A percentile compares a stretch with the other conserved stretches of the same genome.
These are phyloP conservation scores for Nematostella vectensis DNA, from an alignment of 92 coral and sea anemone genomes.

Conservation along the genomic window DNA sequence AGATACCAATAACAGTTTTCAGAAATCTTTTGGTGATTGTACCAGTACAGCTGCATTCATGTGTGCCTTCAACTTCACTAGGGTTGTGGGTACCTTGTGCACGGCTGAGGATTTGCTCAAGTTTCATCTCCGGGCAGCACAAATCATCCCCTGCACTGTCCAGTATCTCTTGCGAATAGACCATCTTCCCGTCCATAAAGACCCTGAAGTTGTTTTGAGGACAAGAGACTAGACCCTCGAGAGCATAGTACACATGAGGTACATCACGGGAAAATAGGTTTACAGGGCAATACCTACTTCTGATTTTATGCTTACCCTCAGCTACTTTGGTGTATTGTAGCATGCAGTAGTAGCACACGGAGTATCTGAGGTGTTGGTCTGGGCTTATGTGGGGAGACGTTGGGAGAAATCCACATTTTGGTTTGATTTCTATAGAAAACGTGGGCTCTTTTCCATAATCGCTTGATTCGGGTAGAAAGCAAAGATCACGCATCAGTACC, in stretches of 20 bases:
- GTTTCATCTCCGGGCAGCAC: conserved; percentile 26
- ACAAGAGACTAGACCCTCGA: conserved; percentile 58
- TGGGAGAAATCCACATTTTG: conserved; percentile 89
- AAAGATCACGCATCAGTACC: conserved; percentile 77
- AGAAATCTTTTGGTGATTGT: conserved; percentile 29
- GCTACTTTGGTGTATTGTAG: conserved; percentile 71
- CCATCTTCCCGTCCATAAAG: conserved; percentile 62
- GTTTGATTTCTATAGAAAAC: conserved; percentile 85
- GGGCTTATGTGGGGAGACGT: conserved; percentile 35
- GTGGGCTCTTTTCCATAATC: conserved; percentile 26
- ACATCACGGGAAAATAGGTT: conserved; percentile 71
- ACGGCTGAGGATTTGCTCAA: conserved; percentile 32
- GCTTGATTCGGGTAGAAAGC: conserved; percentile 37
- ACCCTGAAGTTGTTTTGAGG: conserved; percentile 90
- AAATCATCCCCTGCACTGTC: conserved; percentile 4
- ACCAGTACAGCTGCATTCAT: conserved; percentile 34
- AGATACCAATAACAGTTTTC: conserved; percentile 53
- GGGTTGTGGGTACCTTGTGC: not conserved
- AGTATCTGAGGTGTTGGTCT: conserved; percentile 29
- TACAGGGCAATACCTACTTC: conserved; percentile 84
- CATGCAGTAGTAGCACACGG: conserved; percentile 78
- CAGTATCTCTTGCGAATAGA: conserved; percentile 62
- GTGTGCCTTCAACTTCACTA: not conserved
- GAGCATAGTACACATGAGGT: conserved; percentile 56
- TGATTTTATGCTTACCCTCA: conserved; percentile 60